Base-by-base conservation (phyloP, 2,113 vertebrate species). In the Dipodomys merriami region DNA sequence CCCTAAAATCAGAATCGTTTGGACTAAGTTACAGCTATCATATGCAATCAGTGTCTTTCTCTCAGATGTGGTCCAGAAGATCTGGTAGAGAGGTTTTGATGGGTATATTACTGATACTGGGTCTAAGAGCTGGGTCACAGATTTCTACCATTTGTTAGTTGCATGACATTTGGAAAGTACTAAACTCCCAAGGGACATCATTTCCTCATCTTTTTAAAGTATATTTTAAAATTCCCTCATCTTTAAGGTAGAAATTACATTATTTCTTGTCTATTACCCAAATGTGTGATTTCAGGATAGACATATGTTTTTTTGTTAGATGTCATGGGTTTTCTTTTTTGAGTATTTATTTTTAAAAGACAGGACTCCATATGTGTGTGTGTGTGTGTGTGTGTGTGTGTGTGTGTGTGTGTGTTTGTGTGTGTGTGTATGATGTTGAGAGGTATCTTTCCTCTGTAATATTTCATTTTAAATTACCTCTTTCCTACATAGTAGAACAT, bases 401-500 rank as follows among this genome's bases (percentile, higher is more conserved):
- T 35, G 35, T 35, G 35, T 35, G 35, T 35, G 35, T 35, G 35
- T 35, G 35, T 35, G 35, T 35, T 2, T 35, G 35, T 35, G 35
- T 35, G 35, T 35, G 35, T 35, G 35, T 35, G 35, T 35, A 93
- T 77, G 23, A 19, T 72, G 35, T 94, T 33, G 39, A 88, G n/a
- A 82, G 53, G 15, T 85, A 68, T 83, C 53, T 94, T 94, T 87
- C n/a, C 53, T 78, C 53, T 23, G 39, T n/a, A 93, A 73, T 71
- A 93, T 92, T 97, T 96, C 76, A 83, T 91, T 92, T 93, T 62
- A 77, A 95, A 96, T 94, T 35, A 85, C 22, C 27, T 91, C 81
- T 94, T 94, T 49, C 27, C 57, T 95, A 76, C 49, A 95, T 96
- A 76, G 71, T 95, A 74, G 82, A 86, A 33, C 69, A 62, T 53